These are phyloP conservation scores for Phengaris alcon DNA, from an alignment of 2,888 invertebrate genomes.

Conservation along the genomic window DNA sequence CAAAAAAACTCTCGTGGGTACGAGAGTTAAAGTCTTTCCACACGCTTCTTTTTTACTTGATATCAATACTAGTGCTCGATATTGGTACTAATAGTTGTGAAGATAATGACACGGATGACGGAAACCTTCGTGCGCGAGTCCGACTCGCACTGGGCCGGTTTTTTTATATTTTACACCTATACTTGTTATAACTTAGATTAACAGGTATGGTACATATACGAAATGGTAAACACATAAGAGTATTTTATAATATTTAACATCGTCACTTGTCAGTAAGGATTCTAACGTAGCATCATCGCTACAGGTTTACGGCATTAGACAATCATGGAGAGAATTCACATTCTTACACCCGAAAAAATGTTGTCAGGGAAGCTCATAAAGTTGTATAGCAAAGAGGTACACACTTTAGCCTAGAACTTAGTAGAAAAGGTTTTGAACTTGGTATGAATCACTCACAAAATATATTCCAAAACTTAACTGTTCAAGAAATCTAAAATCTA, in stretches of 20 bases:
- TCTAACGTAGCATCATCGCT: not conserved
- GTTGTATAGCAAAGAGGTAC: not conserved
- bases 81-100: too few species aligned
- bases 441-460: too few species aligned
- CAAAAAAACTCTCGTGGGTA: too few species aligned
- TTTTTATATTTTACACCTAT: not conserved
- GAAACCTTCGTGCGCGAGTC: too few species aligned
- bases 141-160: not conserved
- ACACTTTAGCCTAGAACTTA: too few species aligned
- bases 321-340: constrained; percentile 5
- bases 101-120: not conserved
- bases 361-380: constrained; percentile 1
- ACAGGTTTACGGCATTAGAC: not conserved
- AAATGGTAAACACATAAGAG: not conserved
- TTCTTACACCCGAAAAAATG: not conserved
- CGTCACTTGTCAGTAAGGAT: not conserved
- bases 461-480: not conserved
- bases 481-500: not conserved
- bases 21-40: too few species aligned
- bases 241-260: not conserved
- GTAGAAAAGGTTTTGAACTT: not conserved
- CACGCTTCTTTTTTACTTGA: not conserved
- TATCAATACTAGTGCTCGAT: too few species aligned
- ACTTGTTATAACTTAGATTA: not conserved
- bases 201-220: constrained; percentile 12